Evolutionary conservation across 2,797 vertebrate genomes (phyloP).

Genomic region (Cyprinella venusta): DNA sequence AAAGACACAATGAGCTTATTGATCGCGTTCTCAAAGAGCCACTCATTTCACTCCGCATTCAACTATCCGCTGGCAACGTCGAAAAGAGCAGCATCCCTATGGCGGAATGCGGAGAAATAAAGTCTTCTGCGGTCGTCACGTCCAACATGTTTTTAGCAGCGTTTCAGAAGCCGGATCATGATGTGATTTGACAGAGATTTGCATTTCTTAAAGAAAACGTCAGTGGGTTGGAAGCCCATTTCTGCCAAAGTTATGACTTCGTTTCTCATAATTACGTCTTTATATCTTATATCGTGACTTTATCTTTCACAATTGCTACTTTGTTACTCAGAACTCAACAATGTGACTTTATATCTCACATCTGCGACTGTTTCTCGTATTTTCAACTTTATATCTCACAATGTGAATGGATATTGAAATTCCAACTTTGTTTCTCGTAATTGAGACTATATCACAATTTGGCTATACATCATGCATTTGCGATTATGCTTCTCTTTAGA

Average conservation of each 20-base stretch:
- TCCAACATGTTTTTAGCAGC: not conserved
- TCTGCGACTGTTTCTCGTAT: not conserved
- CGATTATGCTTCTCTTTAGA: not conserved
- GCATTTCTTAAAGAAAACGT: not conserved
- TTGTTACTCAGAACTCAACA: not conserved
- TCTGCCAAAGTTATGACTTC: not conserved
- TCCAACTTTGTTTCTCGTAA: not conserved
- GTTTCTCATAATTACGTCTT: not conserved
- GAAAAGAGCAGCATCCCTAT: not conserved
- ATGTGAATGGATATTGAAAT: not conserved
- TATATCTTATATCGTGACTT: not conserved
- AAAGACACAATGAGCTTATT: slow-evolving; percentile 17
- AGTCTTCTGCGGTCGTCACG: not conserved
- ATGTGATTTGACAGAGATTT: not conserved
- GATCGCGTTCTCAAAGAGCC: not conserved
- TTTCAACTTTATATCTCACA: not conserved
- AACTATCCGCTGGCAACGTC: not conserved
- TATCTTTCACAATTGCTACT: not conserved
- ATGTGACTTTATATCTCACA: not conserved
- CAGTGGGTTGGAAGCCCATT: not conserved
- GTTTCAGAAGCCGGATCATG: not conserved
- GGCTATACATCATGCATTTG: not conserved
- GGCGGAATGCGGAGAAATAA: not conserved
- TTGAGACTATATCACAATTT: not conserved
- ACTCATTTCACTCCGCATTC: not conserved